Base-by-base conservation (phyloP, 2,113 vertebrate genomes). In the Hipposideros armiger region DNA sequence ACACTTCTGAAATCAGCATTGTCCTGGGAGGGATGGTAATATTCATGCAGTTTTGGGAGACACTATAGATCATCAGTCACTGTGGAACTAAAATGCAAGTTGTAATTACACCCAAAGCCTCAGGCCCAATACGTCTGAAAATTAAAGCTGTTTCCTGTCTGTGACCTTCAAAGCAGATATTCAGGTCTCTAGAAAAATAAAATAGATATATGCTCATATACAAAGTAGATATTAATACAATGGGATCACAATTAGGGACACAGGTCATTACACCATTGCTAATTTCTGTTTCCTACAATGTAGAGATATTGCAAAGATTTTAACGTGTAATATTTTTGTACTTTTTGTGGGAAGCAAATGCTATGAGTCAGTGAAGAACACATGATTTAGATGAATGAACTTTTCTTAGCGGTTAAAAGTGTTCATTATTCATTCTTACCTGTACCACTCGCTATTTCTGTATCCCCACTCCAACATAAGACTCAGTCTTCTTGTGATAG, bases 371-470 rank as follows among this genome's bases (percentile, higher is more conserved):
- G 66, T 50, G 42, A 91, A 90, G 67, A 96, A 56, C 62, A 77
- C 86, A 78, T 89, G 50, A 91, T 93, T 95, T 93, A 92, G 85
- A 88, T 92, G 76, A 96, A 92, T 88, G 72, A 94, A 90, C 90
- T 95, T 82, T 90, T 96, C 94, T 90, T 97, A 93, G 69, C n/a
- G n/a, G 81, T 92, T 94, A 87, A 82, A 96, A 74, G 94, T 87
- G 73, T 87, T 92, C 87, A 88, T 81, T 92, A 87, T 95, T 85
- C 81, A 82, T 94, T 83, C 60, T 94, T 47, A 47, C 62, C n/a
- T 17, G 0, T 87, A 77, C 47, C 7, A 16, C 11, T 74, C 32
- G 7, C 86, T 93, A 80, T 91, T 97, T 96, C 58, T 91, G 74
- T 84, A 24, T 40, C 52, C 24, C n/a, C 14, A 73, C 36, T 67